phyloP scores from a whole-genome alignment of 2,888 invertebrate genomes.

The Phlogophora meticulosa region DNA sequence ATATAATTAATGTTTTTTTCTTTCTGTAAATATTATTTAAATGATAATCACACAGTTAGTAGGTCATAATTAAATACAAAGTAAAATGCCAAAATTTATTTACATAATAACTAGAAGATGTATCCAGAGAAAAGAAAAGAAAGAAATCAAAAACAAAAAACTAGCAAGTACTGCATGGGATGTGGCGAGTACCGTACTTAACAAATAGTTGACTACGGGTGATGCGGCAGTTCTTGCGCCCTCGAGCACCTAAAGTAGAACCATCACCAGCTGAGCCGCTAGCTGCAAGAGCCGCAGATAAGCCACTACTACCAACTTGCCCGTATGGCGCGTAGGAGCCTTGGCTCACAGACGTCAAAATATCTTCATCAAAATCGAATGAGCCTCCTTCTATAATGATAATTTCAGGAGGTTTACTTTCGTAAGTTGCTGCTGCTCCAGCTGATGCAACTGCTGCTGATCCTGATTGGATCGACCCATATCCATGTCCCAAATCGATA shows the following conservation, averaged over 20 bases:
- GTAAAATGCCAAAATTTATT: conserved; percentile 77
- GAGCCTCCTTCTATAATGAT: conserved; percentile 21
- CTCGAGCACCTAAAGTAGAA: conserved; percentile 56
- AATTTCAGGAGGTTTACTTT: not conserved
- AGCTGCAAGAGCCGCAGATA: conserved; percentile 14
- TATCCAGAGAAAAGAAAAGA: conserved; percentile 71
- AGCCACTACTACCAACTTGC: not conserved
- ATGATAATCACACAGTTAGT: too few relatives aligned
- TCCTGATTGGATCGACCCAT: not conserved
- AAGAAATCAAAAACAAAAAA: conserved; percentile 49
- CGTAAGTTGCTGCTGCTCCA: not conserved
- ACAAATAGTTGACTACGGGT: conserved; percentile 77
- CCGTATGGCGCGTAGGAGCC: conserved; percentile 9
- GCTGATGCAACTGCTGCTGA: not conserved
- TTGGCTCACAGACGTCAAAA: not conserved
- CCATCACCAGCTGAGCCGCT: conserved; percentile 4
- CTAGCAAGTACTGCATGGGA: conserved; percentile 79
- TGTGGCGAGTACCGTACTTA: conserved; percentile 71
- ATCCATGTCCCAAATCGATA: too few relatives aligned
- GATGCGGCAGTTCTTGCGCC: conserved; percentile 77
- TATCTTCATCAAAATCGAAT: not conserved
- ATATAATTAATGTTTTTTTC: too few relatives aligned
- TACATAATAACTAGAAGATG: conserved; percentile 74
- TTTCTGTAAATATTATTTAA: too few relatives aligned
- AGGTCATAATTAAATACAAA: not conserved